Evolutionary conservation across 1,140 invertebrate genomes (phyloP), one percentile per base, ranked within the genome.

Genomic region (Acromyrmex heyeri): DNA sequence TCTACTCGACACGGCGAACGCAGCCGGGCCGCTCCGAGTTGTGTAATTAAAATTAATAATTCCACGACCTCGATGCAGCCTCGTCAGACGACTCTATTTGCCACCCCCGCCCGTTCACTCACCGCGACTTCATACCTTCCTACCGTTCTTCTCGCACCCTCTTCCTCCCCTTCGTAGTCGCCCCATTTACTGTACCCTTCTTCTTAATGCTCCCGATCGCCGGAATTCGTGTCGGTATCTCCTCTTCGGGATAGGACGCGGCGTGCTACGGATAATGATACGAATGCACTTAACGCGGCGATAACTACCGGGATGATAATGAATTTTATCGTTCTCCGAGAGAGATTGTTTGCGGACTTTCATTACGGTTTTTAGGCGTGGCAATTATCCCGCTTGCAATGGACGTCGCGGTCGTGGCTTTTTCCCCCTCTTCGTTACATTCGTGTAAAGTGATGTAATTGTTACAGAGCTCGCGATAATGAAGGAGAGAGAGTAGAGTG

Each of bases 31-130:
- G 79, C 59, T 57, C 55, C 89, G 89, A 90, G 89, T 91, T 90
- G 89, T 90, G 86, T 91, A 91, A 91, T 91, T 91, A 91, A 91
- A 91, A 91, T 91, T 90, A 91, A 91, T 91, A 91, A 91, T 91
- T 91, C 88, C 89, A 79, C 89, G 89, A 89, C 81, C 86, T 73
- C 88, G 88, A 91, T 88, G 89, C 89, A 90, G 86, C 82, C 86
- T 88, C 87, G 88, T 91, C 89, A 83, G 86, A 90, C 88, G 89
- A 89, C 85, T 90, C 88, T 90, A 90, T 90, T 90, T 90, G 61
- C 88, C 85, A 53, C 53, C 85, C 30, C 61, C 55, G 12, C 14
- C 85, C 16, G 65, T 7, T 50, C 38, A 21, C 55, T 62, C 67
- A 72, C 57, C 44, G 50, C 79, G 79, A 82, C 67, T 82, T 82